A percentile compares a stretch with the other conserved stretches of the same genome.
Conservation (phyloP, 2,888 invertebrate genomes). For the Harpalus rufipes region DNA sequence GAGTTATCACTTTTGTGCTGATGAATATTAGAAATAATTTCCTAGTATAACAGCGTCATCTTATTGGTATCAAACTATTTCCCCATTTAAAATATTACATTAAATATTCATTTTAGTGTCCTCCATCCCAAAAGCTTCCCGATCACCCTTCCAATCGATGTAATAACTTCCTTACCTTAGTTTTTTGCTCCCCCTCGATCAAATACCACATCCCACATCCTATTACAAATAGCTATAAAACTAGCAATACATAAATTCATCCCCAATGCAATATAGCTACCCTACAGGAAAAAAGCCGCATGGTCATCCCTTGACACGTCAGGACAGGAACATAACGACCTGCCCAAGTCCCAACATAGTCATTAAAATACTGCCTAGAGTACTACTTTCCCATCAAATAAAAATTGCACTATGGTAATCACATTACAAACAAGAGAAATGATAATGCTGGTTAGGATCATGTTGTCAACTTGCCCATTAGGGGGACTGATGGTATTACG, state of each 20-base stretch:
- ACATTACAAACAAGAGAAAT: neutral
- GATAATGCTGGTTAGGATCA: slow-evolving; percentile 3
- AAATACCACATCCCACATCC: slow-evolving; percentile 31
- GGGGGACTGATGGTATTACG: neutral
- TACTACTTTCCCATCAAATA: slow-evolving; percentile 21
- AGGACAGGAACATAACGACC: slow-evolving; percentile 23
- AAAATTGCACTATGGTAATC: slow-evolving; percentile 1
- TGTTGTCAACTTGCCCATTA: neutral
- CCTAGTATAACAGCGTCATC: no score
- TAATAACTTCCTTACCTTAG: slow-evolving; percentile 25
- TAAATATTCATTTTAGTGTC: neutral
- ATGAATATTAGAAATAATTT: no score
- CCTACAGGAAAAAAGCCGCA: slow-evolving; percentile 34
- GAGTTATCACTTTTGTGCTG: no score
- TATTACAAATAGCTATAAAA: slow-evolving; percentile 49
- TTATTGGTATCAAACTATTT: neutral
- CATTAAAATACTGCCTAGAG: slow-evolving; percentile 40
- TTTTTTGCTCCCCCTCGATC: slow-evolving; percentile 4
- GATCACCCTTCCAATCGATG: slow-evolving; percentile 30
- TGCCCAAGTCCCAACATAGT: slow-evolving; percentile 25
- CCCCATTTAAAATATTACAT: neutral
- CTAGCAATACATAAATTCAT: slow-evolving; percentile 52
- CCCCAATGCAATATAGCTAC: slow-evolving; percentile 20
- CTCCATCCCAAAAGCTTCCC: neutral
- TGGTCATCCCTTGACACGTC: slow-evolving; percentile 35